These are phyloP conservation scores for Manduca sexta DNA, from an alignment of 1,140 invertebrate species.

Conservation along the genomic window DNA sequence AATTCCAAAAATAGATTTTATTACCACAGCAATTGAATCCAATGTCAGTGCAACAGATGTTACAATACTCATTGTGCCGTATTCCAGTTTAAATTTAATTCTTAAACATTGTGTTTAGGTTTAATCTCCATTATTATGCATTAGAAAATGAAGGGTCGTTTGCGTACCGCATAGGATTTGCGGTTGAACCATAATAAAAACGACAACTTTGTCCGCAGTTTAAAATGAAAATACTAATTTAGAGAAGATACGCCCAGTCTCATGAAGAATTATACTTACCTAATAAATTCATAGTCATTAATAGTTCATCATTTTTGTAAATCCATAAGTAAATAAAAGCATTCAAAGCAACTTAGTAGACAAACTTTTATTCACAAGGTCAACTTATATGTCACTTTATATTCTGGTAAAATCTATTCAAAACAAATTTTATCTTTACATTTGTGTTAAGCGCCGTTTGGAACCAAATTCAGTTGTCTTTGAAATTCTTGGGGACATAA, in stretches of 20 bases:
- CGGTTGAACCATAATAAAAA: constrained; percentile 34
- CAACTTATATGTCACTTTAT: too few relatives aligned
- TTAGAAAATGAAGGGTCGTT: constrained; percentile 21
- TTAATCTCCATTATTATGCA: constrained; percentile 24
- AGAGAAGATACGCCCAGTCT: too few relatives aligned
- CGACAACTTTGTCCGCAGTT: neutral
- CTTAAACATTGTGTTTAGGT: constrained; percentile 31
- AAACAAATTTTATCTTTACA: too few relatives aligned
- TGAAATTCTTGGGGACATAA: constrained; percentile 17
- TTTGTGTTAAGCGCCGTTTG: too few relatives aligned
- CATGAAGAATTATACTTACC: too few relatives aligned
- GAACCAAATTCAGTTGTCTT: neutral
- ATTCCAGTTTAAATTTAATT: constrained; percentile 29
- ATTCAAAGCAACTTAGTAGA: too few relatives aligned
- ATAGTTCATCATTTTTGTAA: too few relatives aligned
- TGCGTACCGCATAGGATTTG: constrained; percentile 30
- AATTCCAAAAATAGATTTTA: constrained; percentile 56
- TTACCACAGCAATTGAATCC: constrained; percentile 50
- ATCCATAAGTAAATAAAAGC: too few relatives aligned
- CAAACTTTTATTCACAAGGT: too few relatives aligned
- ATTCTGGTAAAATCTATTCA: too few relatives aligned
- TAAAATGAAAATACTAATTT: too few relatives aligned
- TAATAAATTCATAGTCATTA: too few relatives aligned
- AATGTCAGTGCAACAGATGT: constrained; percentile 37
- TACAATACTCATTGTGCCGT: constrained; percentile 32